Conservation (phyloP, 2,797 vertebrate species). For the Agapornis canus region DNA sequence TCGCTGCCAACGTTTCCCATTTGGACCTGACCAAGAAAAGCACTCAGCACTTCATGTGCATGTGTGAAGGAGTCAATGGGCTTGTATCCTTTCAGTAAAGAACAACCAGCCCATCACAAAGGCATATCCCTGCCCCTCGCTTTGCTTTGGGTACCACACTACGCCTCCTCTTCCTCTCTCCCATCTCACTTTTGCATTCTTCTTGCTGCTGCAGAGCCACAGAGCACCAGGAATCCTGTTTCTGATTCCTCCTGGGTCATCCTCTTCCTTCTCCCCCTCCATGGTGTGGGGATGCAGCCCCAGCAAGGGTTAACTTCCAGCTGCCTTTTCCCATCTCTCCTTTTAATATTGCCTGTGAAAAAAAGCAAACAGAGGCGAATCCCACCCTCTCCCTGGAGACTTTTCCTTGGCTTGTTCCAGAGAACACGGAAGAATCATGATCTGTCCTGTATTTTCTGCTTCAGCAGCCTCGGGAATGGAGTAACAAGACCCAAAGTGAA, state of each 20-base stretch:
- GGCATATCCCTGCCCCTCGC: not conserved
- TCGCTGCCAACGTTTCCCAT: rapidly evolving
- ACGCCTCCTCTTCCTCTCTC: not conserved
- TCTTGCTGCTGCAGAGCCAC: not conserved
- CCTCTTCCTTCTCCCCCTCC: not conserved
- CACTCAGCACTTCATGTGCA: rapidly evolving
- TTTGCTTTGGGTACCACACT: not conserved
- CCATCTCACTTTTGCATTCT: not conserved
- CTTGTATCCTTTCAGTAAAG: not conserved
- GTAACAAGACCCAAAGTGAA: not conserved
- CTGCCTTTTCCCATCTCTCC: not conserved
- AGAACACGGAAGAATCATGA: constrained; percentile 41
- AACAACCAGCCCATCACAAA: not conserved
- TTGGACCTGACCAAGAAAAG: not conserved
- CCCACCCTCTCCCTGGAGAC: constrained; percentile 41
- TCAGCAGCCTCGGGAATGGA: not conserved
- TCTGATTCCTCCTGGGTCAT: not conserved
- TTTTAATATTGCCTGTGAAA: constrained; percentile 26
- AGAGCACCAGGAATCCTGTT: not conserved
- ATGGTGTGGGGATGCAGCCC: rapidly evolving
- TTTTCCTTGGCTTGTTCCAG: constrained; percentile 17
- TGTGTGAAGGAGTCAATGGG: not conserved
- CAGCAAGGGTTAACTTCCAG: constrained; percentile 46
- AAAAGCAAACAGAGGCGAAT: constrained; percentile 55
- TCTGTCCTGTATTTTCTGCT: not conserved